A percentile compares a stretch with the other conserved stretches of the same genome.
Evolutionary conservation across 92 coral and sea anemone genomes (phyloP).

Genomic region (Actinostola sp.): DNA sequence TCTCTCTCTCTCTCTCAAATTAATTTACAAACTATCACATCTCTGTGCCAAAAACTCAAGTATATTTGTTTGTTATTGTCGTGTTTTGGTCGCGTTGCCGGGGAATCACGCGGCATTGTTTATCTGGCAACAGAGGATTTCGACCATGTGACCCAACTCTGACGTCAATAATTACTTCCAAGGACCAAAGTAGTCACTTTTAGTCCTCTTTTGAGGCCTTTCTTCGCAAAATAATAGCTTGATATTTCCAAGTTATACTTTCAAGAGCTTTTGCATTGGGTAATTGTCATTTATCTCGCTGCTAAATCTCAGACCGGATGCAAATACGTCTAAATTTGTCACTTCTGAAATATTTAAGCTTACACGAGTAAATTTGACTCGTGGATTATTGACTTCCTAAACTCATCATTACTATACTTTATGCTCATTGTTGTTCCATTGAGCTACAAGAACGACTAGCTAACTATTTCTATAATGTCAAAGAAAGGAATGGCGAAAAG

Average conservation of each 20-base stretch:
- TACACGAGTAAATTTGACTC: background rate
- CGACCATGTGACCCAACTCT: conserved; percentile 31
- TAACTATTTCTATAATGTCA: conserved; percentile 16
- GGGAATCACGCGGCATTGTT: conserved; percentile 22
- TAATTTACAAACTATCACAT: background rate
- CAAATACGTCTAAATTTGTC: conserved; percentile 10
- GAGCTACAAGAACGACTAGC: background rate
- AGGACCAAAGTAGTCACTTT: conserved; percentile 22
- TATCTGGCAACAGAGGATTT: conserved; percentile 62
- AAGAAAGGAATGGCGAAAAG: conserved; percentile 42
- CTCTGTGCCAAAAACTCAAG: background rate
- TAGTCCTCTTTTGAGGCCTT: background rate
- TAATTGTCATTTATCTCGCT: conserved; percentile 13
- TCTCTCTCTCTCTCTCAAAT: too few relatives aligned
- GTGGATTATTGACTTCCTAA: conserved; percentile 10
- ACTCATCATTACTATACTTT: background rate
- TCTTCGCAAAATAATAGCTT: conserved; percentile 20
- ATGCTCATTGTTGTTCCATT: background rate
- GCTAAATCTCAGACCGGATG: conserved; percentile 13
- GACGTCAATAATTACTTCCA: conserved; percentile 49
- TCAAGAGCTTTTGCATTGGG: background rate
- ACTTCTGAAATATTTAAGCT: conserved; percentile 23
- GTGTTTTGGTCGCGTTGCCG: conserved; percentile 38
- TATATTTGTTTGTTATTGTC: background rate
- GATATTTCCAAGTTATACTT: background rate